A percentile compares a stretch with the other conserved stretches of the same genome.
phyloP scores from a whole-genome alignment of 2,113 vertebrate genomes.

The Callospermophilus lateralis region DNA sequence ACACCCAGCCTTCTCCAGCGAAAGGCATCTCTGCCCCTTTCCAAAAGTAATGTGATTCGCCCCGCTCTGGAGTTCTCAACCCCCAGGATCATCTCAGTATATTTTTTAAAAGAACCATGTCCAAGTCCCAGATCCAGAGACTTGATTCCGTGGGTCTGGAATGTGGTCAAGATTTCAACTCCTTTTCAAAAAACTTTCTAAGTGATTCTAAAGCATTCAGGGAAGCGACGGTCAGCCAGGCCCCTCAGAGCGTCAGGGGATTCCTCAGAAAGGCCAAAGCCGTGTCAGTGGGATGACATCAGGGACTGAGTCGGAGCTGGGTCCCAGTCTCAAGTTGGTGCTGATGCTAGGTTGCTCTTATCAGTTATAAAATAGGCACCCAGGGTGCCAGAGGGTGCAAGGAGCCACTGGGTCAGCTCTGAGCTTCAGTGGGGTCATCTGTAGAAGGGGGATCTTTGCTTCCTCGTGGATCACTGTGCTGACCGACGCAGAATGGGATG shows the following conservation, averaged over 20 bases:
- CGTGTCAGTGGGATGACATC: background rate
- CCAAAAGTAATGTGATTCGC: background rate
- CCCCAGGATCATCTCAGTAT: background rate
- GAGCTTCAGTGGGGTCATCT: background rate
- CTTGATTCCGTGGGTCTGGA: background rate
- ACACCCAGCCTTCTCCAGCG: background rate
- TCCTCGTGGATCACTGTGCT: too few relatives aligned
- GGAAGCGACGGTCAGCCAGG: background rate
- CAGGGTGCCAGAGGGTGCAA: background rate
- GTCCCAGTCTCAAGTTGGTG: background rate
- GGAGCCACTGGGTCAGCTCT: background rate
- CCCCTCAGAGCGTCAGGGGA: background rate
- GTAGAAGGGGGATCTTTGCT: background rate
- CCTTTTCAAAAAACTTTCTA: background rate
- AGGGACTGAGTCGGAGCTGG: background rate
- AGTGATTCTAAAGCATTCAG: background rate
- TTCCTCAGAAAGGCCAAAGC: background rate
- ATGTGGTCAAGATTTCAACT: background rate
- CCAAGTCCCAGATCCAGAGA: background rate
- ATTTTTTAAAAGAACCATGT: background rate
- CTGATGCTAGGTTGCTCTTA: background rate
- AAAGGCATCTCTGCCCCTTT: background rate
- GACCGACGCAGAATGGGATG: background rate
- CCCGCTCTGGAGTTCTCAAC: background rate
- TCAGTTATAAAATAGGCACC: background rate